These are phyloP conservation scores for Zaprionus capensis DNA, from an alignment of 1,140 invertebrate genomes.

Conservation along the genomic window DNA sequence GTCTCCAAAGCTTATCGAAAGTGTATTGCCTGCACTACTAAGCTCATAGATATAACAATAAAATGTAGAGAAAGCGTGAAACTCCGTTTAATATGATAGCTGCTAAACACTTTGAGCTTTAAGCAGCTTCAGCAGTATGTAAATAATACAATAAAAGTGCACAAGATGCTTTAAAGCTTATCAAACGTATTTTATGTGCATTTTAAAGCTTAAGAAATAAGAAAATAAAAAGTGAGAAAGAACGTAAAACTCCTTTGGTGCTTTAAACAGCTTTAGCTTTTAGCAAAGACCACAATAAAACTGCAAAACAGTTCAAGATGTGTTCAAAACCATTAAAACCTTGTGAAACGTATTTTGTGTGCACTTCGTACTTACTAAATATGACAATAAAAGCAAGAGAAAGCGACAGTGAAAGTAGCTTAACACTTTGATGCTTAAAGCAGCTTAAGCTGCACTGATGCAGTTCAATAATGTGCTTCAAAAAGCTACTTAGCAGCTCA, in stretches of 20 bases:
- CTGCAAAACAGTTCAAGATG: background rate
- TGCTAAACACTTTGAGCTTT: background rate
- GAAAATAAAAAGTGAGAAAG: too few species aligned
- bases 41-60: background rate
- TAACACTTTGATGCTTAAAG: background rate
- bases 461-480: background rate
- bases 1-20: background rate
- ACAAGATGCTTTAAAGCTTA: too few species aligned
- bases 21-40: background rate
- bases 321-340: background rate
- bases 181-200: too few species aligned
- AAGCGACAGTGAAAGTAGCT: background rate
- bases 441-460: background rate
- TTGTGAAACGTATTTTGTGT: background rate
- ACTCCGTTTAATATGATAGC: background rate
- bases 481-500: constrained; percentile 1
- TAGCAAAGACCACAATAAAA: background rate
- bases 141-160: too few species aligned
- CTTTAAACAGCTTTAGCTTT: background rate
- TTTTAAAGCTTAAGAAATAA: too few species aligned
- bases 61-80: background rate
- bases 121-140: background rate
- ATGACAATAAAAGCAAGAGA: background rate
- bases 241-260: too few species aligned
- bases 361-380: background rate